These are phyloP conservation scores for Diaperis boleti DNA, from an alignment of 2,888 invertebrate genomes.

Conservation along the genomic window DNA sequence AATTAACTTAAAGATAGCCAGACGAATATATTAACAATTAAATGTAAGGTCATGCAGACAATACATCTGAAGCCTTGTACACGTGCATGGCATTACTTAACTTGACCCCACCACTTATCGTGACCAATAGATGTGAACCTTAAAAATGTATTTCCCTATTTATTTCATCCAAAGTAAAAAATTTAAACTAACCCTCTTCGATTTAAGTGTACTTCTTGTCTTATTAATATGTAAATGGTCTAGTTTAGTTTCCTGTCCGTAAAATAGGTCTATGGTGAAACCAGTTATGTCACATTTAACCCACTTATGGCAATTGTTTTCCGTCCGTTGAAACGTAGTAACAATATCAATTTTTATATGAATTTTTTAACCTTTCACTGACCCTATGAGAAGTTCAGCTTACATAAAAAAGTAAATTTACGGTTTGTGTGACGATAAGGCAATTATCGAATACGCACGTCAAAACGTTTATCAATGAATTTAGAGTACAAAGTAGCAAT, in stretches of 20 bases:
- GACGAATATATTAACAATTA: conserved; percentile 47
- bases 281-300: conserved; percentile 27
- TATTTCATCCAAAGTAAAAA: conserved; percentile 9
- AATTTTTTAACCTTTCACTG: conserved; percentile 15
- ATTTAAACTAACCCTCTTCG: neutral
- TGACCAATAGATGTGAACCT: neutral
- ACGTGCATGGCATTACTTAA: conserved; percentile 15
- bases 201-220: conserved; percentile 2
- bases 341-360: conserved; percentile 5
- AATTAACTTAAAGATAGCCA: conserved; percentile 39
- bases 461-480: conserved; percentile 4
- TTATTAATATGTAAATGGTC: conserved; percentile 14
- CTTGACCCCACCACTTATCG: conserved; percentile 2
- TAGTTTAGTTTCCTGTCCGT: conserved; percentile 10
- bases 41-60: conserved; percentile 38
- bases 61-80: conserved; percentile 27
- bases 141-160: neutral
- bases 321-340: neutral
- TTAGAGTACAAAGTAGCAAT: neutral
- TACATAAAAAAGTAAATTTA: neutral
- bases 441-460: neutral
- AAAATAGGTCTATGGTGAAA: conserved; percentile 25
- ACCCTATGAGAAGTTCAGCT: conserved; percentile 6
- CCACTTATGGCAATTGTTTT: conserved; percentile 26
- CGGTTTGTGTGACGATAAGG: neutral